A percentile compares a stretch with the other conserved stretches of the same genome.
Conservation (phyloP, 2,888 invertebrate genomes). For the Heliconius hortense region DNA sequence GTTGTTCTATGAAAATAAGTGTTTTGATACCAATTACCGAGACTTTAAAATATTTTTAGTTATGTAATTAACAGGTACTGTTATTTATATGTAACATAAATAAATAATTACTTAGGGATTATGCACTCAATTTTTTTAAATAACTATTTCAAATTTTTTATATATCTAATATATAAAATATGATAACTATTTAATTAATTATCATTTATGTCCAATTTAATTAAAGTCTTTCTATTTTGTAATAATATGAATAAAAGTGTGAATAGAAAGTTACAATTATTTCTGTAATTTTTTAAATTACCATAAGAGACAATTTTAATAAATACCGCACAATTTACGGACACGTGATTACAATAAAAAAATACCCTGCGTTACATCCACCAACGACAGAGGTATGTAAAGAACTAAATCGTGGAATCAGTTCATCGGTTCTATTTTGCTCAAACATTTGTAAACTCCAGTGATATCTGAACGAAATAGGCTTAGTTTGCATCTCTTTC, state of each 20-base stretch:
- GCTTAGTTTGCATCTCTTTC: conserved; percentile 56
- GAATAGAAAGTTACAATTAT: neutral
- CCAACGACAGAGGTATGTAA: conserved; percentile 51
- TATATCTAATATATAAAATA: neutral
- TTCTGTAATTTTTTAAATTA: neutral
- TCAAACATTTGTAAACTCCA: conserved; percentile 31
- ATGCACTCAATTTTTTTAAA: neutral
- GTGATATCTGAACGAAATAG: conserved; percentile 49
- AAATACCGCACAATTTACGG: conserved; percentile 46
- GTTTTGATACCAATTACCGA: conserved; percentile 18
- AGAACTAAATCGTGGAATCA: conserved; percentile 56
- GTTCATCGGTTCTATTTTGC: conserved; percentile 29
- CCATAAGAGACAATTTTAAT: conserved; percentile 3
- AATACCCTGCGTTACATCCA: conserved; percentile 54
- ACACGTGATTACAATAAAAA: conserved; percentile 59
- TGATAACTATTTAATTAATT: neutral
- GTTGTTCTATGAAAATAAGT: conserved; percentile 39
- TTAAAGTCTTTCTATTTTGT: neutral
- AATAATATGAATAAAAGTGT: neutral
- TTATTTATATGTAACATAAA: neutral
- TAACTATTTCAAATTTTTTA: neutral
- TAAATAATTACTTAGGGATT: neutral
- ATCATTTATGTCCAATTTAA: neutral
- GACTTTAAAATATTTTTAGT: neutral
- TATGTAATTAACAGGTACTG: neutral